Evolutionary conservation across 2,113 vertebrate species (phyloP).

Genomic region (Caracal caracal): DNA sequence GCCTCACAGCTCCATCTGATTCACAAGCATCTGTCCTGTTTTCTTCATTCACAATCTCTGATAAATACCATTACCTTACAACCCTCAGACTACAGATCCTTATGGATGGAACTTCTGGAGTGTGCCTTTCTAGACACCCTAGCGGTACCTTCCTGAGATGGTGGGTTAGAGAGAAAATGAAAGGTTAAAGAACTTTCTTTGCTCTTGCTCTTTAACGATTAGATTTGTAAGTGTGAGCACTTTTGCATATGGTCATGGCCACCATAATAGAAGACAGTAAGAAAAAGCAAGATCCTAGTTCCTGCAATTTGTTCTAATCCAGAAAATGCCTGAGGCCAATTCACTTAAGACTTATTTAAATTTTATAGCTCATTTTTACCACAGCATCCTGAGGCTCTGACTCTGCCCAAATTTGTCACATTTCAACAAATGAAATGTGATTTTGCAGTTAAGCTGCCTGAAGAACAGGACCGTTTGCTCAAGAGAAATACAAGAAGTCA

Average conservation of each 20-base stretch:
- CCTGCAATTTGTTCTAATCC: neutral
- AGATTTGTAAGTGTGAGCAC: neutral
- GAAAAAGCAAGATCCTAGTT: neutral
- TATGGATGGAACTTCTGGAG: neutral
- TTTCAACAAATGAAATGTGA: conserved; percentile 9
- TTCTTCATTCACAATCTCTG: neutral
- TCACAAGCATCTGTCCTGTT: neutral
- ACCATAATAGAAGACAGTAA: neutral
- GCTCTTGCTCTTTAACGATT: neutral
- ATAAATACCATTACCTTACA: neutral
- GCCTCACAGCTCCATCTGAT: neutral
- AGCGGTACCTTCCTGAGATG: neutral
- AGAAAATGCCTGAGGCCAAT: conserved; percentile 38
- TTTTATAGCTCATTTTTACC: conserved; percentile 53
- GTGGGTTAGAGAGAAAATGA: neutral
- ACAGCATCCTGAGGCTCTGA: neutral
- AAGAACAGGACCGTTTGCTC: conserved; percentile 35
- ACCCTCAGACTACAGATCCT: neutral
- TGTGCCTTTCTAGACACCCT: neutral
- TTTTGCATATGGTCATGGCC: neutral
- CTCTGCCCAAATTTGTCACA: conserved; percentile 27
- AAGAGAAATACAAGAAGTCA: conserved; percentile 21
- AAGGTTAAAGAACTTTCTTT: neutral
- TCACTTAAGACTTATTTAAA: conserved; percentile 38
- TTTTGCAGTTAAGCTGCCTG: neutral